phyloP scores from a whole-genome alignment of 2,888 invertebrate genomes.

The Lacanobia oleracea region DNA sequence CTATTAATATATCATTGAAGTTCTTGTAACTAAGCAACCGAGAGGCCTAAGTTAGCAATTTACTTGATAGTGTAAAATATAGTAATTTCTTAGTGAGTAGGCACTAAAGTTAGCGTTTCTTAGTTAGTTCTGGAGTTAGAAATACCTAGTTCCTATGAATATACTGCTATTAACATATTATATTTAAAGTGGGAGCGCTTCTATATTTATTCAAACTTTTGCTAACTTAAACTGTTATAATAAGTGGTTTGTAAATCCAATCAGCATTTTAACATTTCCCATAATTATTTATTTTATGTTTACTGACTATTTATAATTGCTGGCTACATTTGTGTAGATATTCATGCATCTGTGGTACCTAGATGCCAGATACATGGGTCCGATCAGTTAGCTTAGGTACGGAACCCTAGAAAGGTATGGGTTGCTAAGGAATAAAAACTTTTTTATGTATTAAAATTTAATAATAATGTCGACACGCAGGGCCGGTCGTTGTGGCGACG shows the following conservation, averaged over 20 bases:
- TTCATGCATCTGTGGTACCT: no score
- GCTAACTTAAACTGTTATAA: no score
- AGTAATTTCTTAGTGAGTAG: background rate
- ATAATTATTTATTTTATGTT: background rate
- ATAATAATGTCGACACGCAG: no score
- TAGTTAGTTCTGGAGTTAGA: background rate
- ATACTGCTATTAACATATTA: background rate
- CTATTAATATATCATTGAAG: background rate
- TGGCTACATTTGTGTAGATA: no score
- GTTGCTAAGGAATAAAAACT: no score
- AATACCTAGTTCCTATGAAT: background rate
- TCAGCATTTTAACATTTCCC: background rate
- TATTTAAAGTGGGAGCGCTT: background rate
- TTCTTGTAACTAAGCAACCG: constrained; percentile 3
- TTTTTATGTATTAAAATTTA: no score
- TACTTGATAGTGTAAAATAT: constrained; percentile 21
- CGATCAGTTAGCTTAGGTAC: no score
- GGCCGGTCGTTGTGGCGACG: no score
- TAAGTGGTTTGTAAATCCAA: background rate
- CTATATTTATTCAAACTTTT: background rate
- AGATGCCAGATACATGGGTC: no score
- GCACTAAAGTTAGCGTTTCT: constrained; percentile 2
- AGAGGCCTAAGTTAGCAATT: constrained; percentile 25
- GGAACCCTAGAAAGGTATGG: no score
- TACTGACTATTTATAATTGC: no score